Evolutionary conservation across 2,888 invertebrate species (phyloP).

Genomic region (Andrena dorsata): DNA sequence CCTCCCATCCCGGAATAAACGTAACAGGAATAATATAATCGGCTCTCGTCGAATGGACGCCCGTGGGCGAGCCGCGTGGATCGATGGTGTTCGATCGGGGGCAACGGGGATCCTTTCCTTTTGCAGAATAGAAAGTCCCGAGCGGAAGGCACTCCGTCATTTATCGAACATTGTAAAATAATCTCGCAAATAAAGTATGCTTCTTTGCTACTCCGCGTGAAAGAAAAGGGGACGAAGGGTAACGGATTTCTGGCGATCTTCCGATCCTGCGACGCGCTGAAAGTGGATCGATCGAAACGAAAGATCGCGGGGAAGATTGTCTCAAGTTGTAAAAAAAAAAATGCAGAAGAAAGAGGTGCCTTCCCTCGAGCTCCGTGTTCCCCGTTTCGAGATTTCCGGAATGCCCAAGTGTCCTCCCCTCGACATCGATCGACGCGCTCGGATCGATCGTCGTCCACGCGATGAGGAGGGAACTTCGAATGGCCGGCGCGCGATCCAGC

Average conservation of each 20-base stretch:
- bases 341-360: neutral
- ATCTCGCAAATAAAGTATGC: neutral
- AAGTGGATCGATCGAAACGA: too few species aligned
- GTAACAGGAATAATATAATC: conserved; percentile 22
- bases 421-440: conserved; percentile 26
- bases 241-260: too few species aligned
- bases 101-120: neutral
- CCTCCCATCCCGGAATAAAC: conserved; percentile 31
- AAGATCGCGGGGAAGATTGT: neutral
- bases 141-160: neutral
- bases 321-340: neutral
- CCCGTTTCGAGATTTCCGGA: conserved; percentile 20
- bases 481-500: conserved; percentile 55
- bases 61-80: conserved; percentile 13
- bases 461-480: conserved; percentile 38
- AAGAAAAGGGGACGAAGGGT: neutral
- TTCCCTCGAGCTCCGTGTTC: neutral
- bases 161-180: neutral
- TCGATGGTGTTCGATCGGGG: conserved; percentile 20
- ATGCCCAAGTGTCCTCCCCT: conserved; percentile 37
- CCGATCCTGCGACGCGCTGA: too few species aligned
- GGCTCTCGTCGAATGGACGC: conserved; percentile 2
- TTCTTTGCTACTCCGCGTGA: neutral
- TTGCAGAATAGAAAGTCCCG: neutral
- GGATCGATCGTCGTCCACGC: conserved; percentile 39